phyloP scores from a whole-genome alignment of 2,888 invertebrate species.

The Trissonchulus sp. region DNA sequence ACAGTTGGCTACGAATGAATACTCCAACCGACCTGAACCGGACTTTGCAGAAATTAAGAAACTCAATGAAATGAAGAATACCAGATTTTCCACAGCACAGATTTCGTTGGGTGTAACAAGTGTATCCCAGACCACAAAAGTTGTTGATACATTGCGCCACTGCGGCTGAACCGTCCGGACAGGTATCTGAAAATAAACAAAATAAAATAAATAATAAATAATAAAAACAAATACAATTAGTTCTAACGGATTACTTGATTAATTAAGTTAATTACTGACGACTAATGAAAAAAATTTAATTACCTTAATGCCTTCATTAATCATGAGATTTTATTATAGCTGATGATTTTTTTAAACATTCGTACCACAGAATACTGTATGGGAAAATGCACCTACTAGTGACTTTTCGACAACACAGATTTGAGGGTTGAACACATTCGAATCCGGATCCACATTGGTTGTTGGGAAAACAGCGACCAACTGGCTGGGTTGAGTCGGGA shows the following conservation, averaged over 20 bases:
- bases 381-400: slow-evolving; percentile 4
- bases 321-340: too few species aligned
- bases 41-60: too few species aligned
- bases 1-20: too few species aligned
- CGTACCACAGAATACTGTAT: too few species aligned
- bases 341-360: too few species aligned
- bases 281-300: too few species aligned
- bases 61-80: too few species aligned
- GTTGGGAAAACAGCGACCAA: slow-evolving; percentile 11
- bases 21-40: too few species aligned
- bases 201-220: background rate
- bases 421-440: background rate
- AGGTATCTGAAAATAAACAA: slow-evolving; percentile 23
- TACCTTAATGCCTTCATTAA: too few species aligned
- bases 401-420: background rate
- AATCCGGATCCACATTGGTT: slow-evolving; percentile 23
- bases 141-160: slow-evolving; percentile 31
- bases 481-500: slow-evolving; percentile 46
- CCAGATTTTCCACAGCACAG: slow-evolving; percentile 24
- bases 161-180: slow-evolving; percentile 24
- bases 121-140: slow-evolving; percentile 27
- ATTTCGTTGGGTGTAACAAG: slow-evolving; percentile 7
- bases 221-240: too few species aligned
- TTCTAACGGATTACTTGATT: too few species aligned
- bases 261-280: too few species aligned